Percentiles rank a stretch among this genome's conserved stretches.
These are phyloP conservation scores for Drosophila tropicalis DNA, from an alignment of 1,140 invertebrate species.

Conservation along the genomic window DNA sequence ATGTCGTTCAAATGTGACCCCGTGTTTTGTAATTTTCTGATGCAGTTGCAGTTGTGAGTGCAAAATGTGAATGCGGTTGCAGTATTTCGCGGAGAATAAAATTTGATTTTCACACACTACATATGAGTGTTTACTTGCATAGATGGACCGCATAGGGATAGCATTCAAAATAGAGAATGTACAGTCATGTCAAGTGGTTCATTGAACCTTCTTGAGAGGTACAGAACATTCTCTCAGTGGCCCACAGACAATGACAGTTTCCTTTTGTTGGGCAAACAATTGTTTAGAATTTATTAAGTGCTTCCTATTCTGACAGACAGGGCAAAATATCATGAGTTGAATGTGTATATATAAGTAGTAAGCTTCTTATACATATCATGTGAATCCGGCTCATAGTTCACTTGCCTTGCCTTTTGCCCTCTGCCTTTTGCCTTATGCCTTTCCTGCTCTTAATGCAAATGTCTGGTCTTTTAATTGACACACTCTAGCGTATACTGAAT, in stretches of 20 bases:
- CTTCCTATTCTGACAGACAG: slow-evolving; percentile 65
- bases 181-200: slow-evolving; percentile 39
- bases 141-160: neutral
- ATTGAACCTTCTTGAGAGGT: slow-evolving; percentile 42
- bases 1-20: slow-evolving; percentile 9
- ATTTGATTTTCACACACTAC: slow-evolving; percentile 63
- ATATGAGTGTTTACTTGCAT: slow-evolving; percentile 3
- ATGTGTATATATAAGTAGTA: neutral
- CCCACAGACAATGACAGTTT: slow-evolving; percentile 41
- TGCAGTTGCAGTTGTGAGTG: slow-evolving; percentile 7
- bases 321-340: slow-evolving; percentile 43
- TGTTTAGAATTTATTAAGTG: slow-evolving; percentile 77
- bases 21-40: slow-evolving; percentile 34
- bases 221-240: neutral
- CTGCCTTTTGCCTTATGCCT: slow-evolving; percentile 5
- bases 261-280: slow-evolving; percentile 66
- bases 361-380: slow-evolving; percentile 27
- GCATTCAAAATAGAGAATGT: neutral
- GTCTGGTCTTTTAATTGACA: slow-evolving; percentile 48
- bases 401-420: slow-evolving; percentile 32
- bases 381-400: slow-evolving; percentile 50
- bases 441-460: slow-evolving; percentile 57
- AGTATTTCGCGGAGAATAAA: slow-evolving; percentile 30
- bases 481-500: slow-evolving; percentile 24
- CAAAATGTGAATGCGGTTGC: slow-evolving; percentile 30